Conservation (phyloP, 2,113 vertebrate species). For the Strigops habroptila region DNA sequence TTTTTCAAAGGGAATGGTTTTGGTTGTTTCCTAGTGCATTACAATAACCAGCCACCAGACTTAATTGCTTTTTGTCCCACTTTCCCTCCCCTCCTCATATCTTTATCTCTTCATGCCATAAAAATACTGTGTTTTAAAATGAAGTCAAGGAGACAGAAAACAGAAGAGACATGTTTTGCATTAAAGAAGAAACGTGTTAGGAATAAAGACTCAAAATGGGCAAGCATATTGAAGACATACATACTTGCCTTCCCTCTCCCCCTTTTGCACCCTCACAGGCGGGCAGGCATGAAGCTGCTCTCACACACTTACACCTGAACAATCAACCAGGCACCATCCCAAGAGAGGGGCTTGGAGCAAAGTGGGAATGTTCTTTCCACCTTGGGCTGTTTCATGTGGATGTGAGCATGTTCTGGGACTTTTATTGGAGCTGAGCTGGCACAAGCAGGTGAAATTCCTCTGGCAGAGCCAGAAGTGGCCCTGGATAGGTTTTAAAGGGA, state of each 20-base stretch:
- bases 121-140: slow-evolving; percentile 65
- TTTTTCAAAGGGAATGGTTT: not conserved
- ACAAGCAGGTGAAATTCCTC: slow-evolving; percentile 32
- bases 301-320: not conserved
- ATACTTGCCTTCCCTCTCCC: not conserved
- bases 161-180: slow-evolving; percentile 66
- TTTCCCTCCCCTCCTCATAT: slow-evolving; percentile 40
- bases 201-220: slow-evolving; percentile 50
- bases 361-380: not conserved
- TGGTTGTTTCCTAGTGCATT: not conserved
- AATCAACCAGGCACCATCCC: not conserved
- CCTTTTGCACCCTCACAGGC: not conserved
- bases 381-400: not conserved
- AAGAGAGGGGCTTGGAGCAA: not conserved
- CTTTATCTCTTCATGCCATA: slow-evolving; percentile 56
- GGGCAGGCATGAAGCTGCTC: not conserved
- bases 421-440: not conserved
- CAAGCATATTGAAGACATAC: slow-evolving; percentile 53
- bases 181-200: slow-evolving; percentile 69
- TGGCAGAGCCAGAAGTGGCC: not conserved
- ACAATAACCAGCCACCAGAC: slow-evolving; percentile 20
- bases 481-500: not conserved
- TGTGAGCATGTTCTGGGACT: not conserved
- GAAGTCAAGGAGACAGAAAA: slow-evolving; percentile 71
- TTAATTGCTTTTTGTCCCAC: slow-evolving; percentile 47